Evolutionary conservation across 1,140 invertebrate species (phyloP).

Genomic region (Rhopalosiphum maidis): DNA sequence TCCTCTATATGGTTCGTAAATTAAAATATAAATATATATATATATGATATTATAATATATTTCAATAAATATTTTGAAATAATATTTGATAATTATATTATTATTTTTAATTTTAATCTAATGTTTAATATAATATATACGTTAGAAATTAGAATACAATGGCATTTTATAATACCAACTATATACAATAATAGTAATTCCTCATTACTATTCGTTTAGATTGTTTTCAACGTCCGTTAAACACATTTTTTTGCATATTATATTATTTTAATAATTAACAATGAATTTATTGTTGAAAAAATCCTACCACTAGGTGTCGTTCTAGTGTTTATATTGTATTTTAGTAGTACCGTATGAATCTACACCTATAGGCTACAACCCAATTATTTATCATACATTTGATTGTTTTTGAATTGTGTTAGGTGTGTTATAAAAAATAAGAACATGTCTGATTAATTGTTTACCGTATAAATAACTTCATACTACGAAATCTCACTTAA

Average conservation of each 20-base stretch:
- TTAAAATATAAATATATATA: neutral
- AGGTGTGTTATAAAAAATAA: neutral
- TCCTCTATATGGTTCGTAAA: slow-evolving; percentile 75
- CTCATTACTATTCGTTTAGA: neutral
- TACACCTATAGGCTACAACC: neutral
- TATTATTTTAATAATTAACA: neutral
- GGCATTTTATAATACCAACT: neutral
- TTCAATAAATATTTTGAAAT: neutral
- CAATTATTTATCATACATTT: neutral
- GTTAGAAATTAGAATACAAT: no score
- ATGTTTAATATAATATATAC: neutral
- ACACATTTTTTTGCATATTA: neutral
- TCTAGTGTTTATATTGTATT: no score
- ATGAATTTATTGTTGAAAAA: neutral
- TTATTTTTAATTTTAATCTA: neutral
- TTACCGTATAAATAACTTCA: neutral
- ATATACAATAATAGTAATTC: neutral
- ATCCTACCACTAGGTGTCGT: no score
- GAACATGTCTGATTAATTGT: neutral
- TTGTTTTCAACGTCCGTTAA: neutral
- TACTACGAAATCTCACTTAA: neutral
- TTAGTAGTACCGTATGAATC: neutral
- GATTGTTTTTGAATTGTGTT: neutral
- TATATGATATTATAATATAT: neutral
- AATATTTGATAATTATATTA: neutral